Conservation (phyloP, 2,888 invertebrate genomes). For the Pseudolycoriella hygida region DNA sequence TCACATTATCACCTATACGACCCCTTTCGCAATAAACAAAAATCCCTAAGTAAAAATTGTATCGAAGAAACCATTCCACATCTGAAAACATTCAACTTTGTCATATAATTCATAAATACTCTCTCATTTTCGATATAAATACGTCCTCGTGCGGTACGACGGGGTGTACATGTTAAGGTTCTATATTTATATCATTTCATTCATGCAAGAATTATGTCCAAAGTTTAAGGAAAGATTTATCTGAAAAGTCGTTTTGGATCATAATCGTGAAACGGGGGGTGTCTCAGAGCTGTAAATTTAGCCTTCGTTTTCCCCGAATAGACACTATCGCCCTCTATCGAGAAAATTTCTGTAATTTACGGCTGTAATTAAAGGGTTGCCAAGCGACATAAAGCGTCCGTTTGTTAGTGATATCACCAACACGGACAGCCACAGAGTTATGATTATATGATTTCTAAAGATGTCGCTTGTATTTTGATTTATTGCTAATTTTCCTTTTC, state of each 20-base stretch:
- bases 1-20: too few relatives aligned
- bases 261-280: constrained; percentile 9
- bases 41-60: neutral
- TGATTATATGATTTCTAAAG: constrained; percentile 6
- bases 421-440: constrained; percentile 4
- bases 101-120: constrained; percentile 1
- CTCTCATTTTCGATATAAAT: neutral
- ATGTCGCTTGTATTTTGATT: constrained; percentile 7
- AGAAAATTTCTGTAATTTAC: constrained; percentile 12
- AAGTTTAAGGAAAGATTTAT: constrained; percentile 14
- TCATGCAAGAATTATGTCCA: constrained; percentile 10
- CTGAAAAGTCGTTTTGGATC: constrained; percentile 13
- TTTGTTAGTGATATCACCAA: constrained; percentile 8
- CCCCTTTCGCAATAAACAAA: too few relatives aligned
- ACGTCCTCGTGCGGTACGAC: neutral
- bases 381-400: constrained; percentile 11
- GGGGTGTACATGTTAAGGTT: neutral
- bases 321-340: constrained; percentile 13
- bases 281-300: constrained; percentile 8
- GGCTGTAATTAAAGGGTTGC: constrained; percentile 13
- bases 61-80: neutral
- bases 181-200: constrained; percentile 4
- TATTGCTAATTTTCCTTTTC: constrained; percentile 1
- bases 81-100: neutral
- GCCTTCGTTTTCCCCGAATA: constrained; percentile 8